Percentiles rank a stretch among this genome's conserved stretches.
These are phyloP conservation scores for Chlorodrepanis virens DNA, from an alignment of 2,113 vertebrate species.

Conservation along the genomic window DNA sequence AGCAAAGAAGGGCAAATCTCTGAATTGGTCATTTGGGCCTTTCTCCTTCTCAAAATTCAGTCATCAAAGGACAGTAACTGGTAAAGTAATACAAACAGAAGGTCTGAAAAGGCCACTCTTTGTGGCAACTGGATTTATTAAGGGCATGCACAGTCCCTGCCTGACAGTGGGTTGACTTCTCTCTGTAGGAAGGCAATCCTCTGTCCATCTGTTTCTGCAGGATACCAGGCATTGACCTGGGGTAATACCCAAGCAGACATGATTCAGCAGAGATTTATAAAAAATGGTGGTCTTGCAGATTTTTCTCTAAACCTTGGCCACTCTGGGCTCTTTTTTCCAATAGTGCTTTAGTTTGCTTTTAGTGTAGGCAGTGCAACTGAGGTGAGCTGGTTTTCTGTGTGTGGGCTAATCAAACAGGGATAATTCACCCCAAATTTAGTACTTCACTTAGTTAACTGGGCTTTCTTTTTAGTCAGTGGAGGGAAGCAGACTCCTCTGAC, in stretches of 20 bases:
- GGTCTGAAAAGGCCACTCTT: background rate
- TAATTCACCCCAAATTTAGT: background rate
- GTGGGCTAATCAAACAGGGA: background rate
- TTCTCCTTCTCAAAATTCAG: background rate
- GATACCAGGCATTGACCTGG: background rate
- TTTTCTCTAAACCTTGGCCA: background rate
- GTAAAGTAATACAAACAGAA: background rate
- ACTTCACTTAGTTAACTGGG: background rate
- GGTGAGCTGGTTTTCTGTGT: background rate
- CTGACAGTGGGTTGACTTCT: background rate
- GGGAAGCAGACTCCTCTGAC: background rate
- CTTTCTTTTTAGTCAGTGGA: background rate
- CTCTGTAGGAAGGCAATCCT: background rate
- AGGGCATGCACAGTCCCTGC: background rate
- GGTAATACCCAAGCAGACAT: background rate
- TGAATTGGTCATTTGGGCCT: slow-evolving; percentile 7
- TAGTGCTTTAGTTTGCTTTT: background rate
- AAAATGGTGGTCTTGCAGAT: background rate
- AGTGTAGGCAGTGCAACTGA: accelerated
- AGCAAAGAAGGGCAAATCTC: background rate
- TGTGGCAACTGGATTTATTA: background rate
- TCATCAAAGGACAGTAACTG: background rate
- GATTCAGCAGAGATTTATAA: background rate
- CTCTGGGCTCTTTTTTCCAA: background rate
- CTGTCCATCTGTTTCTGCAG: background rate